Conservation (phyloP, 2,888 invertebrate genomes). For the Hypomecis atomaria region DNA sequence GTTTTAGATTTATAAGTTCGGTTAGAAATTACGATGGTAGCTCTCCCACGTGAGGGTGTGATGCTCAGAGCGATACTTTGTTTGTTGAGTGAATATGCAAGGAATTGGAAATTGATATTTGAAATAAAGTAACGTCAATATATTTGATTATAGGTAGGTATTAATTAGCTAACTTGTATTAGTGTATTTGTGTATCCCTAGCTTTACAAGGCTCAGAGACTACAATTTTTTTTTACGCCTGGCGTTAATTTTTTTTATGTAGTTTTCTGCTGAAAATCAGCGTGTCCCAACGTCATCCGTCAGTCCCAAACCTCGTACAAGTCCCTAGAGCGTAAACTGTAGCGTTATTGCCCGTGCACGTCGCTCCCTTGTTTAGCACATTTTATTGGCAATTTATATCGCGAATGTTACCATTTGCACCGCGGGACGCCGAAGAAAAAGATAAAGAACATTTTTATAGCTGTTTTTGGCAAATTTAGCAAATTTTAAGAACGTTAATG, state of each 20-base stretch:
- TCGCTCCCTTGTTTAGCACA: constrained; percentile 34
- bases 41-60: background rate
- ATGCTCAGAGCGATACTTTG: background rate
- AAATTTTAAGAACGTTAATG: constrained; percentile 2
- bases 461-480: constrained; percentile 7
- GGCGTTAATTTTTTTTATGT: too few relatives aligned
- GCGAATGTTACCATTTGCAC: constrained; percentile 29
- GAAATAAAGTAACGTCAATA: too few relatives aligned
- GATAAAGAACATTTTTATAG: constrained; percentile 9
- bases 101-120: too few relatives aligned
- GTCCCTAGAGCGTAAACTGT: constrained; percentile 5
- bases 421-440: constrained; percentile 20
- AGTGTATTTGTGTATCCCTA: too few relatives aligned
- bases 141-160: too few relatives aligned
- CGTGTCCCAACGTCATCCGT: background rate
- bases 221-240: too few relatives aligned
- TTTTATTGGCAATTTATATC: constrained; percentile 38
- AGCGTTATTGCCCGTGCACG: constrained; percentile 31
- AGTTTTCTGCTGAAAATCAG: background rate
- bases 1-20: background rate
- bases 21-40: background rate
- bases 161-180: too few relatives aligned
- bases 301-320: background rate
- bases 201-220: too few relatives aligned
- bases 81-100: constrained; percentile 31